A percentile compares a stretch with the other conserved stretches of the same genome.
phyloP scores from a whole-genome alignment of 2,797 vertebrate genomes.

The Hyperoplus immaculatus region DNA sequence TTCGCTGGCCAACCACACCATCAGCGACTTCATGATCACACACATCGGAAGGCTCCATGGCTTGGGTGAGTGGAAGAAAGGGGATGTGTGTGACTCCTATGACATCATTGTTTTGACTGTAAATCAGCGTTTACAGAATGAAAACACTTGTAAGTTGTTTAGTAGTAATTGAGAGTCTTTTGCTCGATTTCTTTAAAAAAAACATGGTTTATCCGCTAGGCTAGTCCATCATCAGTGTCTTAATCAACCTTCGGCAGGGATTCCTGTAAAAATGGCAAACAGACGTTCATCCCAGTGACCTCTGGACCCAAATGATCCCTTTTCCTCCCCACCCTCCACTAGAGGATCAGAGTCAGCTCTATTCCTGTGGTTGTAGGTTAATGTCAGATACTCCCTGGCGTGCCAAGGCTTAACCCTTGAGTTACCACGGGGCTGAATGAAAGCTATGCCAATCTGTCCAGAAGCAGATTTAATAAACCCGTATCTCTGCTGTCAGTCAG shows the following conservation, averaged over 20 bases:
- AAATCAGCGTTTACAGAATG: no score
- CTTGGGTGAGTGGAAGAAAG: conserved; percentile 85
- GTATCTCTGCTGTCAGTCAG: neutral
- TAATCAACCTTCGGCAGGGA: neutral
- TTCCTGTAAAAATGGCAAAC: conserved; percentile 10
- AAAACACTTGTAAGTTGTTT: no score
- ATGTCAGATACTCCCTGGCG: neutral
- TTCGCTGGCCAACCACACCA: conserved; percentile 96
- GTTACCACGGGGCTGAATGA: neutral
- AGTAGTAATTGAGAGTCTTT: neutral
- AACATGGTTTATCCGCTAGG: neutral
- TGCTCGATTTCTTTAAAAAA: neutral
- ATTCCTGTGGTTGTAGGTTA: neutral
- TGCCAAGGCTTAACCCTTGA: neutral
- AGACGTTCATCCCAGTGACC: neutral
- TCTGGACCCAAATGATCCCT: fast-evolving
- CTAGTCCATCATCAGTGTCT: neutral
- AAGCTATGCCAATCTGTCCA: neutral
- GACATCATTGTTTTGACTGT: neutral
- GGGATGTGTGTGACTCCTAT: neutral
- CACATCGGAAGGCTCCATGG: conserved; percentile 92
- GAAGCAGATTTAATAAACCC: conserved; percentile 14
- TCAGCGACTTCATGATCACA: conserved; percentile 94
- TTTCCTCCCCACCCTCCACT: neutral
- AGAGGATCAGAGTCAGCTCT: neutral